Evolutionary conservation across 2,113 vertebrate species (phyloP), one percentile per base, ranked within the genome.

Genomic region (Nothocercus nigrocapillus): DNA sequence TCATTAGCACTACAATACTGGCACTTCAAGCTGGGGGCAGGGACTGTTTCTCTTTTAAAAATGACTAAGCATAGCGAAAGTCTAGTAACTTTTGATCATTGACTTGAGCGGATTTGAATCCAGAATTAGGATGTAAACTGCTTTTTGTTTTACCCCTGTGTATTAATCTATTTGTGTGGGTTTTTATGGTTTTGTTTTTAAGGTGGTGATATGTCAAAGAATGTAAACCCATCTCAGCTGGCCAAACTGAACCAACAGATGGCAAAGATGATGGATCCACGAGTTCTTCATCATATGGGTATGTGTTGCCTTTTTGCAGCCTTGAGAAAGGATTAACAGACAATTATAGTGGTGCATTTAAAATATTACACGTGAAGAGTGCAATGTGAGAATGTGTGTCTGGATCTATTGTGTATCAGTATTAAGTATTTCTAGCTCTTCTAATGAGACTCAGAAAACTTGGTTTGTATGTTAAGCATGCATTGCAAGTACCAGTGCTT

Each of bases 131-230:
- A 77, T 24, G 44, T 40, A 45, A 70, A 72, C 49, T 68, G 54
- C n/a, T 59, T 68, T 73, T 51, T 6, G 27, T 74, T 78, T 75
- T 69, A 84, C 21, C 3, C 11, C 13, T 1, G 2, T 74, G 17
- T 34, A 5, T 86, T 75, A 88, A 83, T 67, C 20, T 5, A 11
- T 51, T 59, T 74, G 19, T 10, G 19, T 81, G 74, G 72, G 25
- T 20, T 3, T 7, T 67, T 68, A 38, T 24, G 24, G 40, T 79
- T 69, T 40, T 61, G 70, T 85, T 89, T 88, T 93, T 59, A 88
- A 99, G 99, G 99, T 17, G 99, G 99, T 73, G 99, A 99, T 97
- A 99, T 99, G 99, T 99, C 99, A 16, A 99, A 99, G 98, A 99
- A 99, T 68, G 99, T 99, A 90, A 99, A 99, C 95, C 99, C 99